A percentile compares a stretch with the other conserved stretches of the same genome.
Evolutionary conservation across 2,888 invertebrate species (phyloP).

Genomic region (Mythimna pallens): DNA sequence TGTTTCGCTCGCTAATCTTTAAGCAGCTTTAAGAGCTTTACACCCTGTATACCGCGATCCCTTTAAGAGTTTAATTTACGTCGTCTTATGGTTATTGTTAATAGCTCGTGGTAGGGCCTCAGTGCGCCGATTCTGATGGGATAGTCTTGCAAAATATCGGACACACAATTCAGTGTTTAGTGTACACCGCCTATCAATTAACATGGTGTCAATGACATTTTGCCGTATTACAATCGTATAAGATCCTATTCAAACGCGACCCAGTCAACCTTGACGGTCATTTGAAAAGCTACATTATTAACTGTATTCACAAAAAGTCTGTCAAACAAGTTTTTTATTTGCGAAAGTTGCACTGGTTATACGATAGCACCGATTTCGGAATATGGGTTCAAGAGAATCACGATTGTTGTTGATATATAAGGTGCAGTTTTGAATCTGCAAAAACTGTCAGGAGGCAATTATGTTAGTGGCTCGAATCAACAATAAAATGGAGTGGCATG

Average conservation of each 20-base stretch:
- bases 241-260: slow-evolving; percentile 42
- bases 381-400: slow-evolving; percentile 27
- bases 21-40: too few relatives aligned
- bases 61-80: too few relatives aligned
- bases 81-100: too few relatives aligned
- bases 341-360: slow-evolving; percentile 40
- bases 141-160: background rate
- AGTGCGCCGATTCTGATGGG: background rate
- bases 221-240: slow-evolving; percentile 13
- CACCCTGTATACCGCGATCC: too few relatives aligned
- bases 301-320: slow-evolving; percentile 41
- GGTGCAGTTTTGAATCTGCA: too few relatives aligned
- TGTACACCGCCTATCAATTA: background rate
- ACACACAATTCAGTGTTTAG: background rate
- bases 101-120: too few relatives aligned
- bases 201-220: slow-evolving; percentile 33
- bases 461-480: too few relatives aligned
- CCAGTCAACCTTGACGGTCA: slow-evolving; percentile 44
- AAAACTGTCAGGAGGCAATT: too few relatives aligned
- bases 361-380: background rate
- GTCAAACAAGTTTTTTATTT: slow-evolving; percentile 36
- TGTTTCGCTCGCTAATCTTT: too few relatives aligned
- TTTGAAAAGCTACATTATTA: slow-evolving; percentile 37
- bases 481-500: too few relatives aligned
- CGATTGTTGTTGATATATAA: slow-evolving; percentile 3